phyloP scores from a whole-genome alignment of 1,140 invertebrate species.

The Ceratina japonica region DNA sequence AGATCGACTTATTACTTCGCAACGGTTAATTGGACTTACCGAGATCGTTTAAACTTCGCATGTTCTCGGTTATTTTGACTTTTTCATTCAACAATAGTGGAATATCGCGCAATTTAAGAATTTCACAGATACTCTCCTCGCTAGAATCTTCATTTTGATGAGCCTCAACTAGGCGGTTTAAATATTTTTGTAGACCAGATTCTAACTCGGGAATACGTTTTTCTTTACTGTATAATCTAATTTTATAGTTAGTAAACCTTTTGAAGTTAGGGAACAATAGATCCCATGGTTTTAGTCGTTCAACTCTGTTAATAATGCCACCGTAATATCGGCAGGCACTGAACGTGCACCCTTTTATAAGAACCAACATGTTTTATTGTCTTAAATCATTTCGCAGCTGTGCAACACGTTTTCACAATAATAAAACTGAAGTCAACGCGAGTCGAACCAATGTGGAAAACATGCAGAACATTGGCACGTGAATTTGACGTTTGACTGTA shows the following conservation, averaged over 20 bases:
- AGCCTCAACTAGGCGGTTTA: constrained; percentile 59
- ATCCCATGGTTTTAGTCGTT: not conserved
- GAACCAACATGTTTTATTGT: constrained; percentile 39
- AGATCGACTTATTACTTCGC: not conserved
- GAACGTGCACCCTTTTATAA: constrained; percentile 22
- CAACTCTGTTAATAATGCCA: not conserved
- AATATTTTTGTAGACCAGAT: constrained; percentile 59
- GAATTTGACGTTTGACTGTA: no score
- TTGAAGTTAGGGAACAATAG: constrained; percentile 22
- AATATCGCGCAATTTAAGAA: constrained; percentile 69
- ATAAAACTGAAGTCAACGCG: no score
- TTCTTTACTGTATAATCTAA: not conserved
- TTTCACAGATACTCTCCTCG: constrained; percentile 29
- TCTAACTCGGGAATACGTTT: not conserved
- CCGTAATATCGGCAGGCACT: constrained; percentile 6
- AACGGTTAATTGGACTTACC: constrained; percentile 63
- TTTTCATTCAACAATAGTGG: constrained; percentile 73
- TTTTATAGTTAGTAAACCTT: not conserved
- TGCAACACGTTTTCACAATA: no score
- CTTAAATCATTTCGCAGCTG: no score
- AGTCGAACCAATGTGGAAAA: no score
- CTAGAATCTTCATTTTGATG: constrained; percentile 42
- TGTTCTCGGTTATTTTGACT: constrained; percentile 72
- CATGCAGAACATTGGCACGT: no score
- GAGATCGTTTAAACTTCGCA: constrained; percentile 78